A percentile compares a stretch with the other conserved stretches of the same genome.
Evolutionary conservation across 1,140 invertebrate species (phyloP).

Genomic region (Melanaphis sacchari): DNA sequence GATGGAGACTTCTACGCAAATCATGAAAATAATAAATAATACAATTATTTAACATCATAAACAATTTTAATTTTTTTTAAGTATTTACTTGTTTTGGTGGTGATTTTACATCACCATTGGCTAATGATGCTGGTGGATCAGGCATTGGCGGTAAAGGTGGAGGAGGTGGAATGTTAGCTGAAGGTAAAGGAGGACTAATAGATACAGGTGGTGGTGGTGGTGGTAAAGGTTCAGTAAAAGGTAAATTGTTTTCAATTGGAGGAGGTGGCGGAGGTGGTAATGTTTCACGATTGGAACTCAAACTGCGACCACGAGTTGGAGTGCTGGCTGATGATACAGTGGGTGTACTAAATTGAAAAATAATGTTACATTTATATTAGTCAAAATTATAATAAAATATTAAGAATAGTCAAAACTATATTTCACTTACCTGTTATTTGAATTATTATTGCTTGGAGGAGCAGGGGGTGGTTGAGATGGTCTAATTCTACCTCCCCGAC

Average conservation of each 20-base stretch:
- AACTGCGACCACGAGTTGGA: conserved; percentile 72
- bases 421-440: conserved; percentile 62
- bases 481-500: conserved; percentile 67
- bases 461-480: conserved; percentile 88
- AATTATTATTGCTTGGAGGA: conserved; percentile 76
- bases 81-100: conserved; percentile 62
- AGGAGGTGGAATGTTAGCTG: conserved; percentile 67
- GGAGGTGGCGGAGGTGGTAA: conserved; percentile 88
- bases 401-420: neutral
- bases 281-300: conserved; percentile 74
- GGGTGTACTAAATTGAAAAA: conserved; percentile 67
- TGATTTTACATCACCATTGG: conserved; percentile 65
- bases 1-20: conserved; percentile 43
- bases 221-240: conserved; percentile 61
- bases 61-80: neutral
- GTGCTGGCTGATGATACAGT: conserved; percentile 73
- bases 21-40: no score
- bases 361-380: neutral
- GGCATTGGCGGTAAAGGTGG: conserved; percentile 71
- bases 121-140: conserved; percentile 69
- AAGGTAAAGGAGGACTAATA: conserved; percentile 61
- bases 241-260: conserved; percentile 68
- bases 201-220: conserved; percentile 61
- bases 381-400: neutral
- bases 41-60: neutral